A percentile compares a stretch with the other conserved stretches of the same genome.
Conservation (phyloP, 2,113 vertebrate genomes). For the Ageneiosus marmoratus region DNA sequence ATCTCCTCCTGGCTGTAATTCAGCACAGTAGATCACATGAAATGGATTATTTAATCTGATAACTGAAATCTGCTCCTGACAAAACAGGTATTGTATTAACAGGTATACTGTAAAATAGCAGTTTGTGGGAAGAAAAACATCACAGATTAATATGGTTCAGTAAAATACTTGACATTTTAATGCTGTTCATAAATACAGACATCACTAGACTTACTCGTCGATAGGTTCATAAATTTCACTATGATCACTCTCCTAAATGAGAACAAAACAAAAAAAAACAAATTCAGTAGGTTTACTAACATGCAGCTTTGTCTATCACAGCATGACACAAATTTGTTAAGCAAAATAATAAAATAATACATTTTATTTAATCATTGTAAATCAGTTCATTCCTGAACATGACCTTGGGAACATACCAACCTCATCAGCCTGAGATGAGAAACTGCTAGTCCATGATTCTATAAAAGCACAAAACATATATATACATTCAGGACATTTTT, state of each 20-base stretch:
- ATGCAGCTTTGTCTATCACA: background rate
- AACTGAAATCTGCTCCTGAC: background rate
- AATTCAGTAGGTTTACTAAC: background rate
- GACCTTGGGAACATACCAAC: conserved; percentile 50
- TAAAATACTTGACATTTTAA: background rate
- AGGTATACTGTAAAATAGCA: background rate
- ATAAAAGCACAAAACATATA: conserved; percentile 26
- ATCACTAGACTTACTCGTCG: conserved; percentile 68
- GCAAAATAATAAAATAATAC: background rate
- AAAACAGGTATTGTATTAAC: background rate
- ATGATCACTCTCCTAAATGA: conserved; percentile 63
- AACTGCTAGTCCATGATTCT: conserved; percentile 66
- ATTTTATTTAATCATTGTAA: background rate
- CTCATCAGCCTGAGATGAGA: conserved; percentile 57
- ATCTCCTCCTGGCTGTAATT: conserved; percentile 37
- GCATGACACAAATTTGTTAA: background rate
- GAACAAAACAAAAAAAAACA: conserved; percentile 33
- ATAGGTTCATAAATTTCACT: conserved; percentile 71
- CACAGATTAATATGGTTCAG: too few species aligned
- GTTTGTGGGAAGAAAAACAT: background rate
- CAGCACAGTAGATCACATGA: background rate
- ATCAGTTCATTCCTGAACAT: background rate
- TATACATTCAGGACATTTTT: background rate
- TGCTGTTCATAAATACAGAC: background rate
- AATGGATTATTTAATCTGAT: background rate